Percentiles rank a stretch among this genome's conserved stretches.
Evolutionary conservation across 2,888 invertebrate species (phyloP).

Genomic region (Synanthedon tipuliformis): DNA sequence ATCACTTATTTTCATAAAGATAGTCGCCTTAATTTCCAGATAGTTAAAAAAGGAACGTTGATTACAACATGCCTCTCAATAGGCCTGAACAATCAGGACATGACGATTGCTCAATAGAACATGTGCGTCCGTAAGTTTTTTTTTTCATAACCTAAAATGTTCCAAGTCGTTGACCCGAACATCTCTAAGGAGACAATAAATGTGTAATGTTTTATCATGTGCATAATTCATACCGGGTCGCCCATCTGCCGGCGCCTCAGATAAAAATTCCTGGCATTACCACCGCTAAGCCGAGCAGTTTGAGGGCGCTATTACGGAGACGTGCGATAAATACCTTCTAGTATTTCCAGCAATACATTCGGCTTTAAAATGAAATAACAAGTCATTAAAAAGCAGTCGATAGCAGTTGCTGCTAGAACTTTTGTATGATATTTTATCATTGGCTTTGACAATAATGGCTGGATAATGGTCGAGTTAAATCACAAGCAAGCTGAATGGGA

Average conservation of each 20-base stretch:
- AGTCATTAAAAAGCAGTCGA: too few relatives aligned
- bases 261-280: constrained; percentile 50
- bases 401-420: too few relatives aligned
- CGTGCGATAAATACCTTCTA: not conserved
- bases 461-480: too few relatives aligned
- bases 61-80: too few relatives aligned
- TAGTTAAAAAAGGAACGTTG: too few relatives aligned
- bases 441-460: too few relatives aligned
- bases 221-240: constrained; percentile 48
- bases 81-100: not conserved
- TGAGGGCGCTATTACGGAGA: not conserved
- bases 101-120: not conserved
- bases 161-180: constrained; percentile 4
- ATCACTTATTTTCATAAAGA: too few relatives aligned
- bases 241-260: constrained; percentile 26
- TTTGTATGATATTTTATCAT: too few relatives aligned
- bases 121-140: not conserved
- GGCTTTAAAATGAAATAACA: too few relatives aligned
- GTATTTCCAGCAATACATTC: too few relatives aligned
- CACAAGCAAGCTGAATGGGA: not conserved
- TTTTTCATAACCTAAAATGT: not conserved
- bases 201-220: constrained; percentile 34
- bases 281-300: constrained; percentile 19
- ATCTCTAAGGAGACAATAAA: constrained; percentile 23
- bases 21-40: too few relatives aligned